phyloP scores from a whole-genome alignment of 2,888 invertebrate species.

The Seladonia tumulorum region DNA sequence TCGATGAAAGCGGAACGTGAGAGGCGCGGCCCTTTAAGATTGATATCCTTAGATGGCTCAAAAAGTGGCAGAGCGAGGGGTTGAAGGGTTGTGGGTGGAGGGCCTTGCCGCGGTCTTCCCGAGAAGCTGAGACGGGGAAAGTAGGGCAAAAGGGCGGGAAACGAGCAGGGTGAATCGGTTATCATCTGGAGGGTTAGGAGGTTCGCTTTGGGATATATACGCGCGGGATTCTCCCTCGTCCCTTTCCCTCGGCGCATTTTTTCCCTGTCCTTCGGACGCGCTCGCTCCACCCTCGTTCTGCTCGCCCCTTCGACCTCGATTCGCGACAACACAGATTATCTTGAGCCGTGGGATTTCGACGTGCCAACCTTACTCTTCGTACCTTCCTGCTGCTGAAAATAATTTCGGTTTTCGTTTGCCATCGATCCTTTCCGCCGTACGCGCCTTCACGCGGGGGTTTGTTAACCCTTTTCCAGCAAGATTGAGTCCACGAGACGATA shows the following conservation, averaged over 20 bases:
- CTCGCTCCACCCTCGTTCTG: constrained; percentile 42
- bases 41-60: constrained; percentile 63
- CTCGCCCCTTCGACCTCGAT: constrained; percentile 69
- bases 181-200: constrained; percentile 75
- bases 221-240: constrained; percentile 45
- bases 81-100: constrained; percentile 54
- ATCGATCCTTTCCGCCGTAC: neutral
- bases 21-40: constrained; percentile 51
- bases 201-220: constrained; percentile 61
- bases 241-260: constrained; percentile 61
- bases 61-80: constrained; percentile 46
- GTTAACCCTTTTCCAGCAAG: neutral
- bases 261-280: constrained; percentile 56
- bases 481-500: neutral
- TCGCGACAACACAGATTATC: constrained; percentile 64
- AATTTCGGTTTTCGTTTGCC: constrained; percentile 2
- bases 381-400: constrained; percentile 9
- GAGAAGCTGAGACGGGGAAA: constrained; percentile 47
- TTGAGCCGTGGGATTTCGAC: constrained; percentile 38
- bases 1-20: neutral
- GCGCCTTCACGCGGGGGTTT: neutral
- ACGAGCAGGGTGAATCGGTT: constrained; percentile 77
- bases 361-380: constrained; percentile 1
- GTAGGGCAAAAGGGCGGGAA: constrained; percentile 69
- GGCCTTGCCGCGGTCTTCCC: constrained; percentile 20